Evolutionary conservation across 2,113 vertebrate genomes (phyloP), one percentile per base, ranked within the genome.

Genomic region (Suncus etruscus): DNA sequence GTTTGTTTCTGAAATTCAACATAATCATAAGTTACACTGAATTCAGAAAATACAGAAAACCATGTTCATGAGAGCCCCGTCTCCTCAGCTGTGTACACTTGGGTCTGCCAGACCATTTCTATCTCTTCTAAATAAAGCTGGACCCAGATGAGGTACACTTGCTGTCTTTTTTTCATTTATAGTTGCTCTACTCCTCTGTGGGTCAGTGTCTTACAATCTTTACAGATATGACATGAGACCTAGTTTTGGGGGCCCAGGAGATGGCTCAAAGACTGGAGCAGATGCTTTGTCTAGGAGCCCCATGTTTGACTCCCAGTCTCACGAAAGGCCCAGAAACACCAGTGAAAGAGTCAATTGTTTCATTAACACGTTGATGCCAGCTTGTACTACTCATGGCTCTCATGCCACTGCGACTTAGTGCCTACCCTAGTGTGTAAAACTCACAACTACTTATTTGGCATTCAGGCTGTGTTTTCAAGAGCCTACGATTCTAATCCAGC

Each of bases 201-300:
- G 50, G 78, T 61, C n/a, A 73, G 24, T 51, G 29, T 54, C 66
- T 77, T 80, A n/a, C 2, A 83, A 3, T 61, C 81, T 50, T 75
- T 76, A 81, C 18, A 50, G 76, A 81, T 72, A 70, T 92, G 47
- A 32, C 50, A 6, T 89, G 85, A 47, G 24, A 76, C 61, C 86
- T 82, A 47, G 11, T 48, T 70, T 77, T 58, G 54, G 90, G 31
- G 76, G 18, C n/a, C 79, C 32, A 86, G 3, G 11, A 27, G 63
- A 66, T 58, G 14, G 54, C 54, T 18, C 54, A 16, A 16, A 4
- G 58, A 5, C 58, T 22, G 58, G 58, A 61, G 58, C 18, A 22
- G 18, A 18, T 22, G 58, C 58, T 61, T 20, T 18, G 58, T 16
- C 2, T 16, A 20, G 58, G 58, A 22, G 18, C 18, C 58, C 58